Percentiles rank a stretch among this genome's conserved stretches.
These are phyloP conservation scores for Ranitomeya variabilis DNA, from an alignment of 2,113 vertebrate genomes.

Conservation along the genomic window DNA sequence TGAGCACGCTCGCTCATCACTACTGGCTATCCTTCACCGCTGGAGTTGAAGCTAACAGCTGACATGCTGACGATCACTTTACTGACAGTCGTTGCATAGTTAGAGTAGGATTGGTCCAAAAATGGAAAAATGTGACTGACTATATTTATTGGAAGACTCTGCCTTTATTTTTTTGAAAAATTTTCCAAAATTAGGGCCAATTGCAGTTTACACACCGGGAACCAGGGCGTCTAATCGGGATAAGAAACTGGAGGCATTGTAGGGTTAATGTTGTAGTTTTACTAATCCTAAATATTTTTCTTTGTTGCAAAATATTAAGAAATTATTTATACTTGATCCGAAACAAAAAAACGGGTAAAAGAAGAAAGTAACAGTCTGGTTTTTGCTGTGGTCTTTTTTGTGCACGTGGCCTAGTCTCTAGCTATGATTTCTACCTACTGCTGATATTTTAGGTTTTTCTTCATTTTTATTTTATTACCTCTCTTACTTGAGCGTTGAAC, in stretches of 20 bases:
- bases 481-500: not conserved
- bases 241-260: not conserved
- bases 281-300: not conserved
- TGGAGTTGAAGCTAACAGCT: no score
- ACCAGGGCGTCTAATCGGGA: no score
- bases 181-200: no score
- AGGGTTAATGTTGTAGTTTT: not conserved
- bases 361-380: not conserved
- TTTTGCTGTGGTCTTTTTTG: not conserved
- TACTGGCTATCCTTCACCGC: no score
- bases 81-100: not conserved
- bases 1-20: no score
- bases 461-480: not conserved
- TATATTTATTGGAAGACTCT: not conserved
- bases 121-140: not conserved
- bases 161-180: no score
- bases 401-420: not conserved
- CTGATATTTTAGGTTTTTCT: not conserved
- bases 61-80: not conserved
- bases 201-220: no score
- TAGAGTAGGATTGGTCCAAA: not conserved
- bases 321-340: not conserved
- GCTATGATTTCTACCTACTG: not conserved
- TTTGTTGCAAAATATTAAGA: not conserved
- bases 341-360: not conserved